Evolutionary conservation across 1,140 invertebrate species (phyloP).

Genomic region (Drosophila micromelanica): DNA sequence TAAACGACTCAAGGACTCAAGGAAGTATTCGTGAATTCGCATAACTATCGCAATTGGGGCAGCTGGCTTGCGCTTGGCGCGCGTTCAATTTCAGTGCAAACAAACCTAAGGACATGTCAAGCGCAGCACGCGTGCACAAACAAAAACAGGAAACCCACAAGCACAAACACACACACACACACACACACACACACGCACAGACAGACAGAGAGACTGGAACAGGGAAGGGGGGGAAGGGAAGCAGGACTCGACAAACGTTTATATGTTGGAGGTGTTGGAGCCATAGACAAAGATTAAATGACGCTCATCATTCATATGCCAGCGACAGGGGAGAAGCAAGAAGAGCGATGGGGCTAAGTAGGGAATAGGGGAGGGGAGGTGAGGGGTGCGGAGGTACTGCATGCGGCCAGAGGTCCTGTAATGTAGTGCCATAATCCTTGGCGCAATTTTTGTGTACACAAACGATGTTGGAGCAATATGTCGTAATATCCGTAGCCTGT

Average conservation of each 20-base stretch:
- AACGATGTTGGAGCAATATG: constrained; percentile 66
- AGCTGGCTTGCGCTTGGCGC: constrained; percentile 15
- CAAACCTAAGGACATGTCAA: constrained; percentile 81
- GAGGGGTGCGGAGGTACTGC: constrained; percentile 5
- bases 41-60: constrained; percentile 52
- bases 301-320: constrained; percentile 81
- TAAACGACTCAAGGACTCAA: constrained; percentile 19
- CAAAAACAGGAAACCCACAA: constrained; percentile 51
- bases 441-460: constrained; percentile 69
- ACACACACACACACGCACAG: constrained; percentile 31
- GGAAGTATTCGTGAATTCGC: constrained; percentile 38
- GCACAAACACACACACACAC: constrained; percentile 26
- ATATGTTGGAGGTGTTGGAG: constrained; percentile 70
- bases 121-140: constrained; percentile 69
- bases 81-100: constrained; percentile 76
- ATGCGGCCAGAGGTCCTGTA: constrained; percentile 51
- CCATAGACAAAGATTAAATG: constrained; percentile 82
- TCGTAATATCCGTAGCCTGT: constrained; percentile 76
- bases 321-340: constrained; percentile 19
- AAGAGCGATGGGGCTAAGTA: neutral
- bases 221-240: neutral
- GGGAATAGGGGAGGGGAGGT: neutral
- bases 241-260: constrained; percentile 35
- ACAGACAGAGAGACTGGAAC: constrained; percentile 9
- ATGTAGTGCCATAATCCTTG: constrained; percentile 81